These are phyloP conservation scores for Trachelus iudaicus DNA, from an alignment of 2,888 invertebrate species.

Conservation along the genomic window DNA sequence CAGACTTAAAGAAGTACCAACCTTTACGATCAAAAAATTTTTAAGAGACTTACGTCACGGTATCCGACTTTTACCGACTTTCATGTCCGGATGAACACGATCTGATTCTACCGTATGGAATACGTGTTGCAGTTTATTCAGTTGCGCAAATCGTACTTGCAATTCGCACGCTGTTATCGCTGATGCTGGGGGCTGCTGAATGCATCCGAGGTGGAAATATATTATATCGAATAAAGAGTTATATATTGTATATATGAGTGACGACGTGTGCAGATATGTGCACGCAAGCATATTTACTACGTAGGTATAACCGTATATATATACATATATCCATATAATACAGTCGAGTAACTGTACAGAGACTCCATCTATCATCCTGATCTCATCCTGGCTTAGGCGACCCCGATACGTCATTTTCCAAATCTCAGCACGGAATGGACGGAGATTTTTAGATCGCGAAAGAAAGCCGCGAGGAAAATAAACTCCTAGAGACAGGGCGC, in stretches of 20 bases:
- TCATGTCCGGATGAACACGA: background rate
- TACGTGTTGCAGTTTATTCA: background rate
- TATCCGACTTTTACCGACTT: background rate
- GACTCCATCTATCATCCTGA: conserved; percentile 52
- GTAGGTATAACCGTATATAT: background rate
- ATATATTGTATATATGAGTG: background rate
- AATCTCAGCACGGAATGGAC: conserved; percentile 38
- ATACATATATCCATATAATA: conserved; percentile 28
- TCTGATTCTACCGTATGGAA: background rate
- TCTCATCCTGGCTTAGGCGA: conserved; percentile 50
- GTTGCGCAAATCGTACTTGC: background rate
- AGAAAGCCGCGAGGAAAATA: background rate
- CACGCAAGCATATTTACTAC: background rate
- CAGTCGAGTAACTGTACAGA: conserved; percentile 34
- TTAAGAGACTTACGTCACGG: background rate
- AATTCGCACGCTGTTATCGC: background rate
- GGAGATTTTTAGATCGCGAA: conserved; percentile 34
- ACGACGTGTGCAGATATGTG: background rate
- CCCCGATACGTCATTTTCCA: conserved; percentile 53
- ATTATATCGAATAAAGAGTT: background rate
- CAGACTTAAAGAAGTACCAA: background rate
- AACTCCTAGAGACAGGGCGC: conserved; percentile 1
- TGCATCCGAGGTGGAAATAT: background rate
- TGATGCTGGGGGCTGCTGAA: background rate
- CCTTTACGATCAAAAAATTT: background rate